phyloP scores from a whole-genome alignment of 2,888 invertebrate genomes.

The Sisyra nigra region DNA sequence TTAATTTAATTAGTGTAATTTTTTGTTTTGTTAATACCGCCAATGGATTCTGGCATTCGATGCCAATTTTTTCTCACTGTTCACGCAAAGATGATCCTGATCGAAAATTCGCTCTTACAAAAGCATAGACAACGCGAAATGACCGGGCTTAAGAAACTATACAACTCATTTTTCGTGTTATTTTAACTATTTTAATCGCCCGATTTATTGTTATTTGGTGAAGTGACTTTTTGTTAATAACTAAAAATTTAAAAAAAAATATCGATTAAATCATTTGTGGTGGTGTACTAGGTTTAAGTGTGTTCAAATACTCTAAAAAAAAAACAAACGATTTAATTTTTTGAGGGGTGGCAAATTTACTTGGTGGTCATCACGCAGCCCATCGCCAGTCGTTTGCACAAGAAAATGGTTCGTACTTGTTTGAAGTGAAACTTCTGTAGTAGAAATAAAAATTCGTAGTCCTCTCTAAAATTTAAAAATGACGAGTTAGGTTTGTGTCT shows the following conservation, averaged over 20 bases:
- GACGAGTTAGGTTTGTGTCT: too few species aligned
- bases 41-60: slow-evolving; percentile 6
- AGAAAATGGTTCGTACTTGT: too few species aligned
- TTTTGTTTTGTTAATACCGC: background rate
- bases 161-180: slow-evolving; percentile 75
- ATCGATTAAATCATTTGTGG: too few species aligned
- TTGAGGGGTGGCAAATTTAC: too few species aligned
- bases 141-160: slow-evolving; percentile 71
- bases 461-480: too few species aligned
- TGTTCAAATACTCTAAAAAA: too few species aligned
- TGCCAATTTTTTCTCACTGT: slow-evolving; percentile 3
- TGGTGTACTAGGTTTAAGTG: too few species aligned
- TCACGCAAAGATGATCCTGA: slow-evolving; percentile 44
- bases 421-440: too few species aligned
- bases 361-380: too few species aligned
- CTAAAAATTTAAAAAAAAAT: slow-evolving; percentile 1
- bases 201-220: background rate
- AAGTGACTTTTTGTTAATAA: background rate
- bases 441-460: too few species aligned
- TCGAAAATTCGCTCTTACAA: slow-evolving; percentile 59
- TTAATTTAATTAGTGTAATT: too few species aligned
- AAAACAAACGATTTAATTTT: background rate
- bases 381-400: too few species aligned
- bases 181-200: slow-evolving; percentile 45
- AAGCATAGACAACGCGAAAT: slow-evolving; percentile 71